A percentile compares a stretch with the other conserved stretches of the same genome.
phyloP scores from a whole-genome alignment of 2,888 invertebrate genomes.

The Campoplex capitator region DNA sequence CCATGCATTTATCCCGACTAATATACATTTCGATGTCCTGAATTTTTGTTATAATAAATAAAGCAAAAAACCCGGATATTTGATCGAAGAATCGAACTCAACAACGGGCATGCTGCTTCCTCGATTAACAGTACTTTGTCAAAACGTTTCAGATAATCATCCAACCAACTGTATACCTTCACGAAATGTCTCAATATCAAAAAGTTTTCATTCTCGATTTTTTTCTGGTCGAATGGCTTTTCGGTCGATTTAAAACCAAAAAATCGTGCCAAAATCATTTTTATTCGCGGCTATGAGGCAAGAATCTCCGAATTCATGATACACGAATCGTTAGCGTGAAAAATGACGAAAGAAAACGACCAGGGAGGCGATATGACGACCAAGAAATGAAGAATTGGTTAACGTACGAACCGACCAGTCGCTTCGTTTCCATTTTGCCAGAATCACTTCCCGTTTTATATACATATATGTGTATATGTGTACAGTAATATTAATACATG shows the following conservation, averaged over 20 bases:
- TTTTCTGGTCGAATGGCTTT: too few species aligned
- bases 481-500: neutral
- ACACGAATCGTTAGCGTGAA: too few species aligned
- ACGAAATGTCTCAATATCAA: neutral
- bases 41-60: constrained; percentile 8
- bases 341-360: neutral
- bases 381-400: constrained; percentile 13
- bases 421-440: neutral
- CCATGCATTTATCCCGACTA: neutral
- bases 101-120: constrained; percentile 17
- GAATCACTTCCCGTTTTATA: neutral
- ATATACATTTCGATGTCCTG: neutral
- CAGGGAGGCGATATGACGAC: neutral
- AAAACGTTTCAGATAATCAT: constrained; percentile 1
- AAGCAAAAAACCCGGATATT: constrained; percentile 14
- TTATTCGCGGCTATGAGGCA: neutral
- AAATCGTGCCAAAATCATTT: neutral
- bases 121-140: constrained; percentile 45
- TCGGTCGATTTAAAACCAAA: neutral
- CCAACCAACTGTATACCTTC: neutral
- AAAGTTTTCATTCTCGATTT: too few species aligned
- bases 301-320: neutral
- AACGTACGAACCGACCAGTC: neutral
- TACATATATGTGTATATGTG: neutral
- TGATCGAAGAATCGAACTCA: constrained; percentile 32